A percentile compares a stretch with the other conserved stretches of the same genome.
Conservation (phyloP, 2,113 vertebrate genomes). For the Typhlomys cinereus region DNA sequence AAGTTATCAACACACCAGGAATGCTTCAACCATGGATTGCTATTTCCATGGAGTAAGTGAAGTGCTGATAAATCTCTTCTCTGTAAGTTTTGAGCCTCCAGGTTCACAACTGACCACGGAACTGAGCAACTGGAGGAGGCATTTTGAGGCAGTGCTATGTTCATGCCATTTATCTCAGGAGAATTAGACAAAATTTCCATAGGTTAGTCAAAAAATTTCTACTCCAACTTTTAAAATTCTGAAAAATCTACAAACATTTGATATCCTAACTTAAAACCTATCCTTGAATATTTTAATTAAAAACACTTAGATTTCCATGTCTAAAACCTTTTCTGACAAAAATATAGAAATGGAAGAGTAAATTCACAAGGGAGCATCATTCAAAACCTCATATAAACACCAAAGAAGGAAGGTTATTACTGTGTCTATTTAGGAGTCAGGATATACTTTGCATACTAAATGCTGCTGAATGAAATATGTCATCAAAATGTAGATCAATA, state of each 20-base stretch:
- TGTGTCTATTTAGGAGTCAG: background rate
- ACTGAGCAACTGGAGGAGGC: too few relatives aligned
- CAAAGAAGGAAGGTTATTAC: background rate
- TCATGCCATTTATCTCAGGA: background rate
- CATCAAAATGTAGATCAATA: background rate
- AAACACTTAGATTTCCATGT: background rate
- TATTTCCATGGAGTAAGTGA: too few relatives aligned
- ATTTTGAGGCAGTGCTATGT: too few relatives aligned
- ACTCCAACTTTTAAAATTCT: background rate
- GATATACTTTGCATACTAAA: background rate
- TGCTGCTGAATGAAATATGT: background rate
- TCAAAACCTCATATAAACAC: background rate
- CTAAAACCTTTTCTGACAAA: background rate
- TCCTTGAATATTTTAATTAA: constrained; percentile 5
- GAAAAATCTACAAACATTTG: background rate
- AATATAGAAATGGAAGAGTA: background rate
- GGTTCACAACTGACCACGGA: too few relatives aligned
- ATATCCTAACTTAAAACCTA: background rate
- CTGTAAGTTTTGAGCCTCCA: too few relatives aligned
- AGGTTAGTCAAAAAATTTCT: background rate
- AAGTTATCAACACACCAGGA: too few relatives aligned
- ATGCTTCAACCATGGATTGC: too few relatives aligned
- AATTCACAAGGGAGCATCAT: background rate
- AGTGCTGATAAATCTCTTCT: too few relatives aligned
- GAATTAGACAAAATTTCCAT: background rate